Evolutionary conservation across 2,888 invertebrate species (phyloP).

Genomic region (Drosophila monieri): DNA sequence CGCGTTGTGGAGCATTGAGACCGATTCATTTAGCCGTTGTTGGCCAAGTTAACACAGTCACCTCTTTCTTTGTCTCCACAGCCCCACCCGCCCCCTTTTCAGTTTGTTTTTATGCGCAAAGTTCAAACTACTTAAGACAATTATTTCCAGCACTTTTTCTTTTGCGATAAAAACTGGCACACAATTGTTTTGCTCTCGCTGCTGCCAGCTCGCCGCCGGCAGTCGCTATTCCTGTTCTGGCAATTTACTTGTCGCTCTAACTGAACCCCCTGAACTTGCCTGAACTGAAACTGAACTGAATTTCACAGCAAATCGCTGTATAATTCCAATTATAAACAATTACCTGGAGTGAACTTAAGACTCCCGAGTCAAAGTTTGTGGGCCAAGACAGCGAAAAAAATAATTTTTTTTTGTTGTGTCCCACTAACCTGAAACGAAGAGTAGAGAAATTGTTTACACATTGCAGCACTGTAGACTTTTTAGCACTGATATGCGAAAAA

Average conservation of each 20-base stretch:
- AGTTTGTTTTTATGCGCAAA: slow-evolving; percentile 46
- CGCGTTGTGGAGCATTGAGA: slow-evolving; percentile 30
- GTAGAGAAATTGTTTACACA: slow-evolving; percentile 50
- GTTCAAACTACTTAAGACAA: slow-evolving; percentile 76
- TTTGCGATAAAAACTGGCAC: slow-evolving; percentile 58
- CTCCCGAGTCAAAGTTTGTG: slow-evolving; percentile 57
- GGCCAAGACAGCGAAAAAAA: slow-evolving; percentile 12
- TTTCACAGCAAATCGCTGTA: slow-evolving; percentile 73
- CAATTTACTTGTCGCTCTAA: slow-evolving; percentile 51
- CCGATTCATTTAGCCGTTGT: slow-evolving; percentile 39
- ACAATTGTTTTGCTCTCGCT: slow-evolving; percentile 23
- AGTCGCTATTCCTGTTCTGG: slow-evolving; percentile 29
- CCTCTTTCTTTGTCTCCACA: background rate
- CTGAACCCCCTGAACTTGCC: slow-evolving; percentile 18
- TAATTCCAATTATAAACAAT: slow-evolving; percentile 74
- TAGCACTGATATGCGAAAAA: slow-evolving; percentile 70
- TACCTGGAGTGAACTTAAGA: slow-evolving; percentile 60
- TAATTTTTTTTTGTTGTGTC: slow-evolving; percentile 23
- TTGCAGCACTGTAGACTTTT: slow-evolving; percentile 41
- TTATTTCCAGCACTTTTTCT: slow-evolving; percentile 78
- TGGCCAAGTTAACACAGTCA: slow-evolving; percentile 18
- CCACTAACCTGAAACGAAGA: slow-evolving; percentile 50
- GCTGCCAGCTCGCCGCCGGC: slow-evolving; percentile 9
- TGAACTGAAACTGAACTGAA: slow-evolving; percentile 44
- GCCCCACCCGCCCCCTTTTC: background rate